Conservation (phyloP, 2,797 vertebrate genomes). For the Danio jaintianensis region DNA sequence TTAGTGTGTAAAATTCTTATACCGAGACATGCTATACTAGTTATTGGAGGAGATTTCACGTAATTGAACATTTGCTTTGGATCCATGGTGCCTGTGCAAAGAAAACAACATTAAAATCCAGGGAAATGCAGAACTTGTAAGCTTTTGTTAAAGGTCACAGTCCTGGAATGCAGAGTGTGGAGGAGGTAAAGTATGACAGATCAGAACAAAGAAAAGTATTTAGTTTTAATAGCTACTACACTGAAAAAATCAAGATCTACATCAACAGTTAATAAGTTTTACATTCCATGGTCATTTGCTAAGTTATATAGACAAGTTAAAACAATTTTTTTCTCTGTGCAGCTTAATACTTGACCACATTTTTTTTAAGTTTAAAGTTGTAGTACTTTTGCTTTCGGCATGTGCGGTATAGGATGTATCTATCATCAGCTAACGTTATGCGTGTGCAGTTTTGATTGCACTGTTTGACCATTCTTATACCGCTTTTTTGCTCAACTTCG, state of each 20-base stretch:
- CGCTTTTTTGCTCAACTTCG: no score
- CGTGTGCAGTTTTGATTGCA: no score
- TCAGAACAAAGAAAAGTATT: not conserved
- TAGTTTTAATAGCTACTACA: not conserved
- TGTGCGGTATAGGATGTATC: no score
- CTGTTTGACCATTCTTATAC: no score
- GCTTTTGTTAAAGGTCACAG: not conserved
- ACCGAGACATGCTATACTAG: not conserved
- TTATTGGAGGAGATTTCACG: not conserved
- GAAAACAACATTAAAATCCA: not conserved
- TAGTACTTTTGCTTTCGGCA: no score
- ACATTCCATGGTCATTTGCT: no score
- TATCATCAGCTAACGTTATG: no score
- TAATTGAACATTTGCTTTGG: not conserved
- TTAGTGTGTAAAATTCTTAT: not conserved
- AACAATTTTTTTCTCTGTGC: no score
- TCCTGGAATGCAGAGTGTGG: not conserved
- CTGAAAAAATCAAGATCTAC: not conserved
- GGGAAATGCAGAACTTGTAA: not conserved
- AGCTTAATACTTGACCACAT: no score
- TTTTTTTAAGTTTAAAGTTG: no score
- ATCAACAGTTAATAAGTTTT: no score
- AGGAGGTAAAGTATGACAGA: not conserved
- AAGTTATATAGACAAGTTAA: no score
- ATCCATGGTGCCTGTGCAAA: slow-evolving; percentile 40